Evolutionary conservation across 2,113 vertebrate species (phyloP).

Genomic region (Ptilonorhynchus violaceus): DNA sequence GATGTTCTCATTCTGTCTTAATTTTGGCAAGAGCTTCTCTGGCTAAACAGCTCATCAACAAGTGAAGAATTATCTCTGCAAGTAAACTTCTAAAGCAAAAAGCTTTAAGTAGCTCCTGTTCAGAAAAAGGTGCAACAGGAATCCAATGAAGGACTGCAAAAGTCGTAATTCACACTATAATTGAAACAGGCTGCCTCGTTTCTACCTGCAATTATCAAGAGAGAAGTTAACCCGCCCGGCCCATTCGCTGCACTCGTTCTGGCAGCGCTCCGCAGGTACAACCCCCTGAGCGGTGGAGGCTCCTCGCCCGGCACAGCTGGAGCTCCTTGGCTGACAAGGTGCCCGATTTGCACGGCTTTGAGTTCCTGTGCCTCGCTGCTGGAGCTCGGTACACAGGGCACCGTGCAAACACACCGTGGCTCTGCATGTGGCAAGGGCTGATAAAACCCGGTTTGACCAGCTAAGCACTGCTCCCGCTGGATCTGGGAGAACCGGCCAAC

Average conservation of each 20-base stretch:
- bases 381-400: rapidly evolving
- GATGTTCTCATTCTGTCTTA: conserved; percentile 61
- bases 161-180: neutral
- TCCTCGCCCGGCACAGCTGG: rapidly evolving
- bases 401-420: neutral
- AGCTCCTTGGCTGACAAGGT: neutral
- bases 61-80: neutral
- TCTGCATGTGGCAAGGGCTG: neutral
- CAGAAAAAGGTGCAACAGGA: neutral
- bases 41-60: neutral
- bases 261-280: rapidly evolving
- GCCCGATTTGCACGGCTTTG: rapidly evolving
- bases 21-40: conserved; percentile 17
- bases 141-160: neutral
- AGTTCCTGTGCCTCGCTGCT: neutral
- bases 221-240: neutral
- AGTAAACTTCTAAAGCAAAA: neutral
- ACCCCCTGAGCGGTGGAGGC: rapidly evolving
- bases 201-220: neutral
- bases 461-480: neutral
- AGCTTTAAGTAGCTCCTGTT: neutral
- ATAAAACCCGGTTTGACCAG: neutral
- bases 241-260: rapidly evolving
- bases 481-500: neutral
- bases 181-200: neutral